Evolutionary conservation across 2,888 invertebrate genomes (phyloP).

Genomic region (Tillus elongatus): DNA sequence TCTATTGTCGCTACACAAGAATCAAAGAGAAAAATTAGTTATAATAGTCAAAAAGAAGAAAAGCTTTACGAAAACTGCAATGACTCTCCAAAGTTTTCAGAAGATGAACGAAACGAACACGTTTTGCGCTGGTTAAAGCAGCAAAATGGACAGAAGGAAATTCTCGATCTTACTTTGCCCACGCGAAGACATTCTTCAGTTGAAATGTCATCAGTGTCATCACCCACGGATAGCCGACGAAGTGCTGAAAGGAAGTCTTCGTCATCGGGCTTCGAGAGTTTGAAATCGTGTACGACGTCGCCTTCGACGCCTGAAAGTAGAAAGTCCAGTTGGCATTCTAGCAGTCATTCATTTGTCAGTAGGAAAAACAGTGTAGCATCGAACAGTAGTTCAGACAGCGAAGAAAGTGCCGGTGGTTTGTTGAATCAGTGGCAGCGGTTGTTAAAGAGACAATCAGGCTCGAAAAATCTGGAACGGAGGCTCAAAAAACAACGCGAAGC

Average conservation of each 20-base stretch:
- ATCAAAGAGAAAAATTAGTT: slow-evolving; percentile 16
- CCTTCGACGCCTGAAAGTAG: slow-evolving; percentile 34
- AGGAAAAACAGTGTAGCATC: slow-evolving; percentile 40
- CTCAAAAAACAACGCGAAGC: slow-evolving; percentile 41
- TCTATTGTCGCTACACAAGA: slow-evolving; percentile 5
- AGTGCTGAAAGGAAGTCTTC: slow-evolving; percentile 32
- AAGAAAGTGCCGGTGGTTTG: slow-evolving; percentile 28
- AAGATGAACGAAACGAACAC: slow-evolving; percentile 39
- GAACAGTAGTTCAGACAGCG: slow-evolving; percentile 40
- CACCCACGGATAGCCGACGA: slow-evolving; percentile 34
- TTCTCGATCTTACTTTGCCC: slow-evolving; percentile 17
- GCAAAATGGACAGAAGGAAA: slow-evolving; percentile 31
- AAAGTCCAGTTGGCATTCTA: slow-evolving; percentile 31
- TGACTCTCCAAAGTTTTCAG: slow-evolving; percentile 30
- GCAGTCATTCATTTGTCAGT: slow-evolving; percentile 29
- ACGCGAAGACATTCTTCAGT: slow-evolving; percentile 26
- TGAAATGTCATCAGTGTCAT: slow-evolving; percentile 27
- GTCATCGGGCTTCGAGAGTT: slow-evolving; percentile 34
- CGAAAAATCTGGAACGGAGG: slow-evolving; percentile 37
- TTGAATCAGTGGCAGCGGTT: slow-evolving; percentile 36
- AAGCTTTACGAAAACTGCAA: slow-evolving; percentile 39
- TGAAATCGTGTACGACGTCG: slow-evolving; percentile 33
- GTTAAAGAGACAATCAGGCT: slow-evolving; percentile 33
- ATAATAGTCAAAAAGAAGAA: slow-evolving; percentile 28
- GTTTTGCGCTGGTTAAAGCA: slow-evolving; percentile 40